A percentile compares a stretch with the other conserved stretches of the same genome.
Conservation (phyloP, 2,113 vertebrate species). For the Xenopus laevis region DNA sequence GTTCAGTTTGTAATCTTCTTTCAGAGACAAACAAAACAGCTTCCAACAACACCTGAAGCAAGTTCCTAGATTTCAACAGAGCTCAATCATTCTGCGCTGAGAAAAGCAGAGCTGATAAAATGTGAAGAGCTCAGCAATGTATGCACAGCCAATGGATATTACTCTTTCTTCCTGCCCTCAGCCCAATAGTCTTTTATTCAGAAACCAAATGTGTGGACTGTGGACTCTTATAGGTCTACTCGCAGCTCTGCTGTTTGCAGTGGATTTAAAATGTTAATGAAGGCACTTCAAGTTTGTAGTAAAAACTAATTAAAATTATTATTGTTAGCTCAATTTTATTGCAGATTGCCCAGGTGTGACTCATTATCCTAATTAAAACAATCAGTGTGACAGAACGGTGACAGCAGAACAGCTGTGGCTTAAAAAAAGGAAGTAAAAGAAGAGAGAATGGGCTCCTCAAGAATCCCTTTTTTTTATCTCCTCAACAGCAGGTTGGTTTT, state of each 20-base stretch:
- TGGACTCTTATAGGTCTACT: constrained; percentile 9
- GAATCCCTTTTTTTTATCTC: not conserved
- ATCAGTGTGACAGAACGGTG: constrained; percentile 60
- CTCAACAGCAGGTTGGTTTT: not conserved
- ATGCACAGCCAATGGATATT: not conserved
- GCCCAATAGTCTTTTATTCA: not conserved
- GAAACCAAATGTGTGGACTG: not conserved
- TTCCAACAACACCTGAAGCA: not conserved
- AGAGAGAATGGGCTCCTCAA: constrained; percentile 46
- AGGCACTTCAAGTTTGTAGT: constrained; percentile 60
- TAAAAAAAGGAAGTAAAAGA: not conserved
- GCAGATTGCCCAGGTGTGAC: constrained; percentile 66
- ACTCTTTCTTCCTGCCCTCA: not conserved
- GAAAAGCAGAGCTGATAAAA: not conserved
- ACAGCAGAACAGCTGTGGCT: constrained; percentile 60
- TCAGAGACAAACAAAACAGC: too few species aligned
- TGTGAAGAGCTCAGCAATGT: not conserved
- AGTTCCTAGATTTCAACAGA: not conserved
- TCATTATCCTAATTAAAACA: constrained; percentile 71
- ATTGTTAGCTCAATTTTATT: constrained; percentile 58
- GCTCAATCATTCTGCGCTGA: not conserved
- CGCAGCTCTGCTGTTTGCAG: not conserved
- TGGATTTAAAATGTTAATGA: constrained; percentile 60
- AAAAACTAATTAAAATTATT: constrained; percentile 67
- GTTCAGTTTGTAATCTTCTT: too few species aligned